Evolutionary conservation across 1,140 invertebrate genomes (phyloP), one percentile per base, ranked within the genome.

Genomic region (Macrotrachela quadricornifera): DNA sequence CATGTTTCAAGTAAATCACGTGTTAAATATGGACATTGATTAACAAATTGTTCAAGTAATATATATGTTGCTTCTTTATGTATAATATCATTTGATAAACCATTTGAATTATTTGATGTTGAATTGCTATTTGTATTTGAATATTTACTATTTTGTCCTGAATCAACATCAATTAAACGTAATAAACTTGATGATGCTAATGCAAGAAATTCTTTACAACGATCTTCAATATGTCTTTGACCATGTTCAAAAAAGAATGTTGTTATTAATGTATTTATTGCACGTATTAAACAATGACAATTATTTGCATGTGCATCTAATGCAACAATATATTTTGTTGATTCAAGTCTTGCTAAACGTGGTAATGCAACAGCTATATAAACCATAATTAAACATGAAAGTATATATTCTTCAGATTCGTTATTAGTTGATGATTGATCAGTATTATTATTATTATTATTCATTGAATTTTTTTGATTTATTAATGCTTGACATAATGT

Each of bases 351-450:
- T 1, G 91, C 87, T n/a, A 97, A 74, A 69, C 88, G 86, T 6
- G 92, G 91, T 59, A 99, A 81, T 0, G 90, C 90, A 36, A 97
- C 88, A 0, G 92, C 92, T 1, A 97, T 83, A 71, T 96, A 97
- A 6, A 97, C 92, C 86, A 99, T 92, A 16, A 97, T 68, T 9
- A 97, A 71, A 69, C 91, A 97, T 1, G 91, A 83, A 21, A 90
- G 73, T 14, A 85, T 73, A 73, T 97, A 92, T 61, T 97, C 90
- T 61, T 85, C 82, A 6, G 13, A 49, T 49, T 49, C 10, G 18
- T 36, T 9, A 36, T 30, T 49, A 30, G 47, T 16, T 17, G 14
- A 16, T n/a, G n/a, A 30, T 40, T 17, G 21, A 49, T 14, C 15
- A 6, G 47, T 41, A 30, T 17, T 15, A 38, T 12, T 13, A 39